Evolutionary conservation across 2,113 vertebrate genomes (phyloP), one percentile per base, ranked within the genome.

Genomic region (Arvicanthis niloticus): DNA sequence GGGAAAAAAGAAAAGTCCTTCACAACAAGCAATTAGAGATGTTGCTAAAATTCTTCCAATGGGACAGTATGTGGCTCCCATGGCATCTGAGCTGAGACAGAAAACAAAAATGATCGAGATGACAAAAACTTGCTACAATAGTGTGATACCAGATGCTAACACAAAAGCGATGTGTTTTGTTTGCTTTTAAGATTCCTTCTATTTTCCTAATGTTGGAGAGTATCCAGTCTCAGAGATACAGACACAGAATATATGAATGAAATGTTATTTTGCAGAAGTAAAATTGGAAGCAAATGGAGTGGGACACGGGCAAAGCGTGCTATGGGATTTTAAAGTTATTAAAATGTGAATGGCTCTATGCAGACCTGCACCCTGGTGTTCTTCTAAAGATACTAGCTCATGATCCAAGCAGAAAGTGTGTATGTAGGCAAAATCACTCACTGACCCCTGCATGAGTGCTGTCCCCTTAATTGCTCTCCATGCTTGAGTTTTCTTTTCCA

Each of bases 321-420:
- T 45, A n/a, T 80, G 68, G 12, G 48, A 88, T 84, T 78, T 53
- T 48, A 95, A 53, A 42, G 0, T 96, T 67, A 92, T 7, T 67
- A 95, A 95, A 97, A 77, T 82, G 22, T 56, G 76, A 96, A 97
- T 80, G 0, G 37, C 48, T 86, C 29, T 12, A 86, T 34, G 0
- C 0, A 94, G 91, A 88, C 75, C 12, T 70, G 85, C 86, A 95
- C 4, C 16, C 62, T 31, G 88, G 1, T 89, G 31, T 62, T 89
- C 51, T 89, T 26, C 82, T 68, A 94, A 68, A 89, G 37, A 48
- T 51, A 1, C 0, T 3, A 37, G 21, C 3, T 37, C 11, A 45
- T 31, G 5, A 21, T 91, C 91, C 77, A 45, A 93, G 24, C 89
- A 89, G 0, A 60, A 75, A 92, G 31, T 12, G 40, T 92, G 1